Evolutionary conservation across 2,888 invertebrate genomes (phyloP).

Genomic region (Cheilosia impressa): DNA sequence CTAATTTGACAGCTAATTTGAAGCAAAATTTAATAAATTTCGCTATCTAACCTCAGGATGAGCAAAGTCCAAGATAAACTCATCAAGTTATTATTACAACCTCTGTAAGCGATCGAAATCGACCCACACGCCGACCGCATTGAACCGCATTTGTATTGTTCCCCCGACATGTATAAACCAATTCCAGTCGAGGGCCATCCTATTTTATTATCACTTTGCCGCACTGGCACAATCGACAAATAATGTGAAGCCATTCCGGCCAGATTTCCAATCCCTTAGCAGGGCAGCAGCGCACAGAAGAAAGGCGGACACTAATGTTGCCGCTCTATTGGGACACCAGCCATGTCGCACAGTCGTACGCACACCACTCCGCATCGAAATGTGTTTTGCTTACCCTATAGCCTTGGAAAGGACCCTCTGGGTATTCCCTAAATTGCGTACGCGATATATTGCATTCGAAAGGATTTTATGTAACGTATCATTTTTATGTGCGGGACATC

Average conservation of each 20-base stretch:
- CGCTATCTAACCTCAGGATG: not conserved
- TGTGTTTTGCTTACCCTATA: conserved; percentile 52
- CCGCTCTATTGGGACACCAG: conserved; percentile 6
- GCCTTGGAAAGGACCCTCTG: not conserved
- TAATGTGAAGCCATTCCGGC: conserved; percentile 57
- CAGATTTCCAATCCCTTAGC: conserved; percentile 56
- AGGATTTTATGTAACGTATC: conserved; percentile 52
- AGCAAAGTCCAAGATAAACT: conserved; percentile 34
- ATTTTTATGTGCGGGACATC: conserved; percentile 50
- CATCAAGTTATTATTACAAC: conserved; percentile 62
- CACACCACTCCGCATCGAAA: conserved; percentile 42
- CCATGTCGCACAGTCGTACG: conserved; percentile 17
- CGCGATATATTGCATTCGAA: conserved; percentile 56
- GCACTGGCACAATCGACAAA: conserved; percentile 63
- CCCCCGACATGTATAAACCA: conserved; percentile 57
- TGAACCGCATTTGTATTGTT: conserved; percentile 62
- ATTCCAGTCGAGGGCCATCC: conserved; percentile 48
- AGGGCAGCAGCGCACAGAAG: conserved; percentile 10
- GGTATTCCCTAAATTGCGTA: conserved; percentile 47
- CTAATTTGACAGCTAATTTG: not conserved
- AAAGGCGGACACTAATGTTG: conserved; percentile 44
- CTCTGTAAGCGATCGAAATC: conserved; percentile 41
- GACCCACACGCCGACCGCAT: conserved; percentile 55
- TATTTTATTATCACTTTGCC: conserved; percentile 69
- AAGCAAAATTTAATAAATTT: not conserved